Evolutionary conservation across 2,113 vertebrate species (phyloP), one percentile per base, ranked within the genome.

Genomic region (Centropus unirufus): DNA sequence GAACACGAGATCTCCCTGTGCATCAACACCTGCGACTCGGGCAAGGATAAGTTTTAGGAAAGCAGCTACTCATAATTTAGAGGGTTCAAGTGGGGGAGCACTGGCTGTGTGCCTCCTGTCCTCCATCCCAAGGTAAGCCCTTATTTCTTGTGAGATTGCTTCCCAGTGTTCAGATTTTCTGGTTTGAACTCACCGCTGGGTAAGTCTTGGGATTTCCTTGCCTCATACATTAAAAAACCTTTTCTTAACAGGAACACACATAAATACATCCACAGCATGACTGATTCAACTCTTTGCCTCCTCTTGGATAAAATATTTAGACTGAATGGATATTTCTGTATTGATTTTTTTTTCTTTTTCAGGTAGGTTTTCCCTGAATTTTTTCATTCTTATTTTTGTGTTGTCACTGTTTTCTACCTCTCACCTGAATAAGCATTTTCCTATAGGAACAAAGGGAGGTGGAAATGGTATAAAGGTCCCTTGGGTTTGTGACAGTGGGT

Each of bases 231-330:
- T 80, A 51, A 80, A 62, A 42, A 58, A 9, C 4, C 6, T 27
- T 52, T 67, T 42, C 24, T 20, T 34, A 42, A 20, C 36, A 32
- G 29, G 54, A 54, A 34, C 46, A 17, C 2, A 9, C 44, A 66
- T 46, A 52, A 82, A 57, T 42, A 36, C 15, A 14, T 1, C 1
- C 4, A 14, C 54, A 34, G 19, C 14, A 1, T 1, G 16, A n/a
- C 5, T 0, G 1, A 47, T 9, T 1, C 51, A n/a, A 5, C 30
- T n/a, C 68, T n/a, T 17, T 19, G 24, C 54, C 78, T 79, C 49
- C 44, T 68, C 78, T 54, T 62, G 58, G n/a, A 24, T 22, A 5
- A 69, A 36, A 70, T 21, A 55, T 20, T 63, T 20, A 18, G 12
- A 11, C 29, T 23, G 63, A 58, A 51, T 8, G 4, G 3, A 2